These are phyloP conservation scores for Cyphomyrmex costatus DNA, from an alignment of 1,140 invertebrate genomes.

Conservation along the genomic window DNA sequence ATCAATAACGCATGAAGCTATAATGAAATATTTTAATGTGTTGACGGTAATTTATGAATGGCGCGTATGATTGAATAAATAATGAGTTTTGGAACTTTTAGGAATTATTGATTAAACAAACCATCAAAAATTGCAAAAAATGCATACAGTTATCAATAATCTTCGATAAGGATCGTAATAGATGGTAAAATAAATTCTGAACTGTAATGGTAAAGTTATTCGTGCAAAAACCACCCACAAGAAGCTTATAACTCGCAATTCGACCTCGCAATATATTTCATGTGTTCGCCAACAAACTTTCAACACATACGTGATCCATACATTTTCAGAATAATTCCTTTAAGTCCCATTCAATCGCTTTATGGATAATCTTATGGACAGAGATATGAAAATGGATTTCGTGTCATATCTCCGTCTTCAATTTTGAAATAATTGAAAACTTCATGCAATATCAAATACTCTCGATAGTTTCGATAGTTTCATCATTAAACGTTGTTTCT, in stretches of 20 bases:
- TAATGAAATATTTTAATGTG: background rate
- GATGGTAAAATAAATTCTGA: conserved; percentile 22
- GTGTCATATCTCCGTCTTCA: background rate
- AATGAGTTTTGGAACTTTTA: background rate
- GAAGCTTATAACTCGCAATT: background rate
- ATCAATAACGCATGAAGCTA: background rate
- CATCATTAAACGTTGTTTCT: background rate
- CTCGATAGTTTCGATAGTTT: background rate
- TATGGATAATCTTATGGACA: background rate
- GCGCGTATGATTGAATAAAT: background rate
- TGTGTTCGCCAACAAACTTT: background rate
- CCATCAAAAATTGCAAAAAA: background rate
- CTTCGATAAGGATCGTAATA: background rate
- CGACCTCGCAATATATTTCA: background rate
- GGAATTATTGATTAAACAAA: background rate
- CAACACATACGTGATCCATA: background rate
- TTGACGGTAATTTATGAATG: background rate
- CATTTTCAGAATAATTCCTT: background rate
- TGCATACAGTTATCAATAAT: background rate
- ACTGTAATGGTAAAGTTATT: background rate
- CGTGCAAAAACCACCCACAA: background rate
- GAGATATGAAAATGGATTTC: background rate
- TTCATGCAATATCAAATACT: background rate
- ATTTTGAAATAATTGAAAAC: conserved; percentile 12
- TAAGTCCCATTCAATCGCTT: background rate